Conservation (phyloP, 2,113 vertebrate species). For the Agapornis roseicollis region DNA sequence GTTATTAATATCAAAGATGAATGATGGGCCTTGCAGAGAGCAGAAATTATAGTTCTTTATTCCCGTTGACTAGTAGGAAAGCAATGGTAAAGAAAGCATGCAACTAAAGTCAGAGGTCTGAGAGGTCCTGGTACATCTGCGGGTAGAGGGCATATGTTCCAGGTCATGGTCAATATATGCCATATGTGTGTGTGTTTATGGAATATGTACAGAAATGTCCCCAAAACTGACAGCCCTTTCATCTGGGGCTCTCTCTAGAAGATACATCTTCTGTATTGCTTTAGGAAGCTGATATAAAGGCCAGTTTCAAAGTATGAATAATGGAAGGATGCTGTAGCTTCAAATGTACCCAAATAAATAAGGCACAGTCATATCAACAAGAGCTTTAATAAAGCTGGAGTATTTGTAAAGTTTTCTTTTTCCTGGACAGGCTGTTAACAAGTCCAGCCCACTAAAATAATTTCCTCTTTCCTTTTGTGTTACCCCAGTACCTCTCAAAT, state of each 20-base stretch:
- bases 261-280: not conserved
- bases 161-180: not conserved
- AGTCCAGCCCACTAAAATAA: not conserved
- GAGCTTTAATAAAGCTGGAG: not conserved
- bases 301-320: not conserved
- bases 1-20: not conserved
- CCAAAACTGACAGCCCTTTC: not conserved
- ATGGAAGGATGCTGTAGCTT: not conserved
- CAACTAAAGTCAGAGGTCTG: not conserved
- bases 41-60: not conserved
- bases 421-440: not conserved
- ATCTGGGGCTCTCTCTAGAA: not conserved
- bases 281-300: not conserved
- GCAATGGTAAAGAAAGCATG: not conserved
- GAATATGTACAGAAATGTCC: not conserved
- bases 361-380: not conserved
- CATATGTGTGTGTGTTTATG: not conserved
- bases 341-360: not conserved
- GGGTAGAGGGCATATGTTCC: not conserved
- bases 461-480: not conserved
- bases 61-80: not conserved
- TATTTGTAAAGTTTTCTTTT: not conserved
- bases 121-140: not conserved
- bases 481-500: not conserved
- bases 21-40: not conserved